Percentiles rank a stretch among this genome's conserved stretches.
phyloP scores from a whole-genome alignment of 1,140 invertebrate species.

The Aphaenogaster rudis region DNA sequence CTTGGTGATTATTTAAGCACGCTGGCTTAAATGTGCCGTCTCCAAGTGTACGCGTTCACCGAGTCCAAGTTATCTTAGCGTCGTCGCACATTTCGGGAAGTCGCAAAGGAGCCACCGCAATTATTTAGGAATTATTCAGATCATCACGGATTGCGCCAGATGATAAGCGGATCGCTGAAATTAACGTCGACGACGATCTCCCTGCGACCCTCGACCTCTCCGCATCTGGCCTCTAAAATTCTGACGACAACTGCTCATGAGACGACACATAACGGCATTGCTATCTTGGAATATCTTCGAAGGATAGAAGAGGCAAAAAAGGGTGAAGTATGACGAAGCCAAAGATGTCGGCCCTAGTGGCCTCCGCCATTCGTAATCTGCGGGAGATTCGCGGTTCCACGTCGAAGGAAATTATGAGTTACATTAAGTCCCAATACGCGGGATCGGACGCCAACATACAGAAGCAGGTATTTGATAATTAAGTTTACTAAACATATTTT shows the following conservation, averaged over 20 bases:
- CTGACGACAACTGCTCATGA: constrained; percentile 23
- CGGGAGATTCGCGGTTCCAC: constrained; percentile 82
- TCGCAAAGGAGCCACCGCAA: not conserved
- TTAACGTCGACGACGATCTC: constrained; percentile 15
- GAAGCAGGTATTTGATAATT: constrained; percentile 74
- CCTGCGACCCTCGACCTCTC: not conserved
- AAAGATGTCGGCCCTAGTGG: constrained; percentile 81
- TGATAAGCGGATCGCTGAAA: not conserved
- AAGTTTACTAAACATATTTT: not conserved
- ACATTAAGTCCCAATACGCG: constrained; percentile 80
- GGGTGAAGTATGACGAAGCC: constrained; percentile 74
- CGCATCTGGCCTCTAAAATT: not conserved
- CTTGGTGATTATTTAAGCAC: constrained; percentile 30
- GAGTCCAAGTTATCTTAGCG: constrained; percentile 15
- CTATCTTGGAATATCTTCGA: not conserved
- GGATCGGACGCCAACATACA: constrained; percentile 73
- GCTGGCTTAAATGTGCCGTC: constrained; percentile 24
- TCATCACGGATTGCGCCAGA: constrained; percentile 13
- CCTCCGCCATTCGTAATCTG: constrained; percentile 81
- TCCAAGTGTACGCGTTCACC: constrained; percentile 7
- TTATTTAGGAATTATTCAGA: not conserved
- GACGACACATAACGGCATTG: not conserved
- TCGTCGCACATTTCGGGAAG: constrained; percentile 31
- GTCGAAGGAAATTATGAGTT: constrained; percentile 83
- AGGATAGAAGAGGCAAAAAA: not conserved